phyloP scores from a whole-genome alignment of 1,140 invertebrate species.

The Drosophila fuyamai region DNA sequence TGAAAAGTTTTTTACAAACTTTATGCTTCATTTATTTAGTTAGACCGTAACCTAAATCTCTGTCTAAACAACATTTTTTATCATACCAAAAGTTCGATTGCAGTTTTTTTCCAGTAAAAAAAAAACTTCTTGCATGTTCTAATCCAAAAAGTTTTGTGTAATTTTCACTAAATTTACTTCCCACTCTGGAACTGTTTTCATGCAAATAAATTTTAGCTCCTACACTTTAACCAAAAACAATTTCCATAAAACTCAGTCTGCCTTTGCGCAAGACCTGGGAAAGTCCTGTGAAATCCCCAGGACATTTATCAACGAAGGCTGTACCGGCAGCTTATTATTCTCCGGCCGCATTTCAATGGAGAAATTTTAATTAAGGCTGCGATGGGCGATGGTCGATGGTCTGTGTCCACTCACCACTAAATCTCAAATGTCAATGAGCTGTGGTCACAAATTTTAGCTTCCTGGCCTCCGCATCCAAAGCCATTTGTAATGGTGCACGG shows the following conservation, averaged over 20 bases:
- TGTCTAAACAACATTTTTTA: conserved; percentile 21
- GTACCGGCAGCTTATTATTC: conserved; percentile 43
- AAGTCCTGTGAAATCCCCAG: conserved; percentile 32
- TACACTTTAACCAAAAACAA: conserved; percentile 34
- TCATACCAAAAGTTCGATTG: conserved; percentile 32
- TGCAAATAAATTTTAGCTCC: conserved; percentile 42
- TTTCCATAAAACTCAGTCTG: conserved; percentile 33
- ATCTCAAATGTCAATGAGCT: conserved; percentile 74
- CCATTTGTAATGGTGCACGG: conserved; percentile 45
- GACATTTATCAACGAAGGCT: conserved; percentile 40
- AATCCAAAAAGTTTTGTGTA: conserved; percentile 44
- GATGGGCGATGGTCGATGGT: conserved; percentile 23
- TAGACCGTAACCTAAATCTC: conserved; percentile 29
- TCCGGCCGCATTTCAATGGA: conserved; percentile 41
- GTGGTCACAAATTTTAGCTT: conserved; percentile 67
- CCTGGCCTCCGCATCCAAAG: conserved; percentile 34
- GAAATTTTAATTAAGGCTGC: conserved; percentile 78
- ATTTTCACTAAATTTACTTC: conserved; percentile 46
- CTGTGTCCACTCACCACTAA: conserved; percentile 49
- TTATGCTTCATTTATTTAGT: conserved; percentile 37
- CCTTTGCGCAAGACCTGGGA: conserved; percentile 5
- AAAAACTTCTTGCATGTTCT: conserved; percentile 30
- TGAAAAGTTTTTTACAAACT: conserved; percentile 8
- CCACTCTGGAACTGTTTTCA: conserved; percentile 14
- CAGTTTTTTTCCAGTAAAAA: conserved; percentile 2